phyloP scores from a whole-genome alignment of 2,113 vertebrate genomes.

The Benitochromis conjunctus region DNA sequence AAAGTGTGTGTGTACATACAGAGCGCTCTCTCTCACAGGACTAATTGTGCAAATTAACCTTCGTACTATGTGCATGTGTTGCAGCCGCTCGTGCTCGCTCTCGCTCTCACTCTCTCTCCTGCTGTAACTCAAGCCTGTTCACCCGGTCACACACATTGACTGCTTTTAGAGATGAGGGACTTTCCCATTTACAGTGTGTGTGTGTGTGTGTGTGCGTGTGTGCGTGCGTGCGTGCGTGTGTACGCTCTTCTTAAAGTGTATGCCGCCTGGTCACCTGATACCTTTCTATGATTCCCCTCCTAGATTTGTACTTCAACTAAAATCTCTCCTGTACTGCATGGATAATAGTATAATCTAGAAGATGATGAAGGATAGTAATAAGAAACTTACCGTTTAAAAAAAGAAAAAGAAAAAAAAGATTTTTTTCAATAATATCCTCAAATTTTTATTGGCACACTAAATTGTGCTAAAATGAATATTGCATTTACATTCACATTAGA shows the following conservation, averaged over 20 bases:
- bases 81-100: not conserved
- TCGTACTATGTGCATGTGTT: slow-evolving; percentile 38
- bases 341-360: not conserved
- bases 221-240: too few relatives aligned
- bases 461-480: not conserved
- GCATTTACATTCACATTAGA: not conserved
- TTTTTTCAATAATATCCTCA: not conserved
- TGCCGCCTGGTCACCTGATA: slow-evolving; percentile 16
- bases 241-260: slow-evolving; percentile 10
- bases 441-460: not conserved
- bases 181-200: slow-evolving; percentile 57
- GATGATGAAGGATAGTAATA: not conserved
- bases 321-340: not conserved
- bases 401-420: too few relatives aligned
- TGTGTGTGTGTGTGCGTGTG: slow-evolving; percentile 14
- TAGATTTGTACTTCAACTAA: slow-evolving; percentile 13
- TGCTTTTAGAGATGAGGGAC: slow-evolving; percentile 52
- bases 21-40: not conserved
- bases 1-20: not conserved
- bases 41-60: slow-evolving; percentile 25
- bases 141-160: slow-evolving; percentile 8
- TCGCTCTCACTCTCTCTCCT: not conserved
- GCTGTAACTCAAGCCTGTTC: slow-evolving; percentile 46
- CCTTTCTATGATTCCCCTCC: slow-evolving; percentile 1
- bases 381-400: not conserved